A percentile compares a stretch with the other conserved stretches of the same genome.
These are phyloP conservation scores for Indri indri DNA, from an alignment of 2,113 vertebrate species.

Conservation along the genomic window DNA sequence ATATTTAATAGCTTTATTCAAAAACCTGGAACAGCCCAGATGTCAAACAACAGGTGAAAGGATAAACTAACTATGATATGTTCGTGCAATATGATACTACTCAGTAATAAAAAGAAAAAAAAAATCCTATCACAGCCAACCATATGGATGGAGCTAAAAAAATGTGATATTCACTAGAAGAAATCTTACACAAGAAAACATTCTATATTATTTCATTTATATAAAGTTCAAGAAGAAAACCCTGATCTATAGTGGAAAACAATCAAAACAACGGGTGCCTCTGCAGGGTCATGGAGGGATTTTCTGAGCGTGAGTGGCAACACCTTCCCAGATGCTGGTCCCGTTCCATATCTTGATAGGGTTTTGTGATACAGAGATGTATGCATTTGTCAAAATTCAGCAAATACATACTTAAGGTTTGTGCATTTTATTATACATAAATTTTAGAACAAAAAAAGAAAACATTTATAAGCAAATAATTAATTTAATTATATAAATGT, in stretches of 20 bases:
- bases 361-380: background rate
- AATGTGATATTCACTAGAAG: background rate
- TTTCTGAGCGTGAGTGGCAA: background rate
- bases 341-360: background rate
- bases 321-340: background rate
- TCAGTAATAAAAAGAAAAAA: background rate
- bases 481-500: background rate
- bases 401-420: background rate
- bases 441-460: background rate
- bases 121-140: background rate
- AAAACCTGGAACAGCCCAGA: background rate
- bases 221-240: background rate
- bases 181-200: background rate
- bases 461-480: background rate
- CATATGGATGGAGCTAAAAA: background rate
- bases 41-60: background rate
- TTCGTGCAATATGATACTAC: background rate
- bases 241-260: background rate
- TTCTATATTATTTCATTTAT: background rate
- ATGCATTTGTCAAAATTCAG: background rate
- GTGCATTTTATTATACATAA: background rate
- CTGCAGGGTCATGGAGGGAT: background rate
- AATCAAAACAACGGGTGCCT: background rate
- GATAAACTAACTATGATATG: background rate
- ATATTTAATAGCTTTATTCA: background rate